These are phyloP conservation scores for Agonum fuliginosum DNA, from an alignment of 2,888 invertebrate species.

Conservation along the genomic window DNA sequence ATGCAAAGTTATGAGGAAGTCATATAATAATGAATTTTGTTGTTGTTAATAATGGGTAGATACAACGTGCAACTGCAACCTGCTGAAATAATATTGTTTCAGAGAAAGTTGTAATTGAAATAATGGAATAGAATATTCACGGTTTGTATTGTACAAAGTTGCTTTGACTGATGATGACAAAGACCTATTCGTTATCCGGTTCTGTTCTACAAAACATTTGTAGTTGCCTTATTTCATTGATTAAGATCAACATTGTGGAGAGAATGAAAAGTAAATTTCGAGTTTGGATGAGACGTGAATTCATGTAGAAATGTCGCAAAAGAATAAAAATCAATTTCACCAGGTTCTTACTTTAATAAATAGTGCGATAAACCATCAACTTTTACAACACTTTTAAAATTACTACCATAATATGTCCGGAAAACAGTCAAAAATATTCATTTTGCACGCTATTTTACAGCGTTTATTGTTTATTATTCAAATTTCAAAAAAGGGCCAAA, in stretches of 20 bases:
- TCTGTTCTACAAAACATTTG: constrained; percentile 30
- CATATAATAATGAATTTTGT: constrained; percentile 25
- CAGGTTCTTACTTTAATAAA: too few species aligned
- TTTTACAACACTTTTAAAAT: not conserved
- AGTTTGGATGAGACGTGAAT: constrained; percentile 30
- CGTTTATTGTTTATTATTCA: too few species aligned
- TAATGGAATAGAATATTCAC: too few species aligned
- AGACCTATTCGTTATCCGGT: constrained; percentile 29
- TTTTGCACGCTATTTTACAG: too few species aligned
- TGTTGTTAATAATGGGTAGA: not conserved
- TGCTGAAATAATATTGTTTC: too few species aligned
- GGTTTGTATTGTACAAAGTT: constrained; percentile 24
- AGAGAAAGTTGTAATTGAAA: too few species aligned
- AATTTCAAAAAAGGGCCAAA: too few species aligned
- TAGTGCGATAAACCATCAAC: too few species aligned
- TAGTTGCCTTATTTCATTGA: constrained; percentile 38
- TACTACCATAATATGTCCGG: too few species aligned
- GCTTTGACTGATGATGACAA: constrained; percentile 18
- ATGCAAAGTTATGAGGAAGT: constrained; percentile 26
- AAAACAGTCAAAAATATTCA: too few species aligned
- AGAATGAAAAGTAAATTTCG: constrained; percentile 17
- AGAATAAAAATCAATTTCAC: not conserved
- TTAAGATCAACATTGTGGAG: constrained; percentile 36
- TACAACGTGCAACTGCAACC: too few species aligned
- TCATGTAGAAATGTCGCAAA: constrained; percentile 10